phyloP scores from a whole-genome alignment of 2,888 invertebrate species.

The Stenichneumon culpator region DNA sequence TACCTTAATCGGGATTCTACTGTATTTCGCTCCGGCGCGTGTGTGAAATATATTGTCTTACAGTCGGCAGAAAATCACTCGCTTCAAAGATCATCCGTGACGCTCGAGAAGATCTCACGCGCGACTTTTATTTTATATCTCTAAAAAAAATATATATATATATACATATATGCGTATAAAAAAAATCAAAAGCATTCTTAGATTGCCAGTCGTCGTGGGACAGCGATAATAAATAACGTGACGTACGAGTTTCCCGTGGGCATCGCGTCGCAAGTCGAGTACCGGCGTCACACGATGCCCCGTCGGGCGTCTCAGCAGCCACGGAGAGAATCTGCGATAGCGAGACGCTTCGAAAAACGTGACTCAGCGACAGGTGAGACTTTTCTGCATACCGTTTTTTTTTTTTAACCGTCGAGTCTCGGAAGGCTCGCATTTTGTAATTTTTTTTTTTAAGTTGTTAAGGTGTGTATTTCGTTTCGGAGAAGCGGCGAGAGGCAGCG shows the following conservation, averaged over 20 bases:
- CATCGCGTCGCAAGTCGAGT: slow-evolving; percentile 22
- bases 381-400: slow-evolving; percentile 1
- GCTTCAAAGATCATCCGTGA: background rate
- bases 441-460: slow-evolving; percentile 1
- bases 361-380: slow-evolving; percentile 48
- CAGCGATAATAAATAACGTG: slow-evolving; percentile 28
- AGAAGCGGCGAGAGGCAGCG: background rate
- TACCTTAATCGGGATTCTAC: too few relatives aligned
- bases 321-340: slow-evolving; percentile 33
- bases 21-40: background rate
- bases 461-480: background rate
- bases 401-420: background rate
- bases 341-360: slow-evolving; percentile 28
- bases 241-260: slow-evolving; percentile 25
- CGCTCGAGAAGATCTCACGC: background rate
- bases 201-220: slow-evolving; percentile 4
- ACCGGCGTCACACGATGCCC: slow-evolving; percentile 45
- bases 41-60: background rate
- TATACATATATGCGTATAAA: background rate
- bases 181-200: slow-evolving; percentile 10
- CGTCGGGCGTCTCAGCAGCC: background rate
- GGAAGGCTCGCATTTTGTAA: background rate
- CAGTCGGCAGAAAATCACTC: background rate
- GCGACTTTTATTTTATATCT: background rate
- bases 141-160: background rate